Evolutionary conservation across 2,888 invertebrate species (phyloP), one percentile per base, ranked within the genome.

Genomic region (Calliopum simillimum): DNA sequence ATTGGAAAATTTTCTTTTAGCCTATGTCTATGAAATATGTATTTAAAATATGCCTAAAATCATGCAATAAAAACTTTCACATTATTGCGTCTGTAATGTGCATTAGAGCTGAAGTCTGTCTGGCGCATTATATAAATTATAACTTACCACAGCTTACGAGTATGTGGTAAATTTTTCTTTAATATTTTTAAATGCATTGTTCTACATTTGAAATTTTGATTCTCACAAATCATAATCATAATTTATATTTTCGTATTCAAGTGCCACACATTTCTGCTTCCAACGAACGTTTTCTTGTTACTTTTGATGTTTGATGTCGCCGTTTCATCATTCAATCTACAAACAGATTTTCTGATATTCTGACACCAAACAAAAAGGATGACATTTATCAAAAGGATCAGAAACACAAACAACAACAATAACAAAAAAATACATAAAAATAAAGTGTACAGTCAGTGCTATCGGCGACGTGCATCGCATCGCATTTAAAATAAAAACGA

Each of bases 311-410:
- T 53, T 16, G 2, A 19, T 16, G 21, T 53, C 53, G 58, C 53
- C 65, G 59, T 66, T 46, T 25, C 59, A 61, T 62, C 47, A 51
- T 53, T 63, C 67, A 67, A 64, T 69, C 69, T 67, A 56, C 59
- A 47, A 63, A 51, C 58, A n/a, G 56, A 14, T 56, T 14, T 56
- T 56, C 56, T 61, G 76, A 74, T 76, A 75, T 75, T 72, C 74
- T 73, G 74, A 74, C 74, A 75, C 69, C 73, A 68, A 74, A 70
- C 74, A 74, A 71, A 59, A 65, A 74, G 76, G 71, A 76, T 76
- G 74, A 74, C 76, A 77, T 76, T 77, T 75, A 75, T 75, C 74
- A 74, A 74, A 73, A 70, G 55, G 47, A 33, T 61, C 61, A 19
- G 44, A 16, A 21, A 33, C 33, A 33, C 33, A 33, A 33, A 33